phyloP scores from a whole-genome alignment of 2,888 invertebrate genomes.

The Tetropium fuscum region DNA sequence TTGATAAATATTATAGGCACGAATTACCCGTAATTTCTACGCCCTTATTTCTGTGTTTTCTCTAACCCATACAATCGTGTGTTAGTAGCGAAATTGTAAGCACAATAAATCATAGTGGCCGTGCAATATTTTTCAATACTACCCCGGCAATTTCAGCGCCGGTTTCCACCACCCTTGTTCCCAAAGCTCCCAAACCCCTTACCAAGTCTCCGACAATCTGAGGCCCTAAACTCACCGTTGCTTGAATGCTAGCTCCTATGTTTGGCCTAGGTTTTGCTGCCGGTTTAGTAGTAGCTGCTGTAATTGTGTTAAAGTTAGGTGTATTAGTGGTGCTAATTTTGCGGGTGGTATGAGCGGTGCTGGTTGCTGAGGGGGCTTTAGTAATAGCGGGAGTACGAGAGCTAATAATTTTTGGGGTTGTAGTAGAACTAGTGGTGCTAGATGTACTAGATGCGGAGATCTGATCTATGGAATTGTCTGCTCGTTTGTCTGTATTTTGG shows the following conservation, averaged over 20 bases:
- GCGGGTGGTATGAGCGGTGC: constrained; percentile 29
- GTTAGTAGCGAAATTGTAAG: not conserved
- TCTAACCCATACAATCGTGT: not conserved
- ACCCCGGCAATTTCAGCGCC: constrained; percentile 61
- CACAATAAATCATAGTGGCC: constrained; percentile 37
- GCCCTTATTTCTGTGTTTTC: not conserved
- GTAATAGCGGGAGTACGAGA: too few relatives aligned
- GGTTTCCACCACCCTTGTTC: constrained; percentile 57
- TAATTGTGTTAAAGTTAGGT: constrained; percentile 28
- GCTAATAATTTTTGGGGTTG: constrained; percentile 2
- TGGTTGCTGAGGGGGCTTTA: constrained; percentile 19
- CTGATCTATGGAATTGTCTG: constrained; percentile 14
- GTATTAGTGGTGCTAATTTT: constrained; percentile 29
- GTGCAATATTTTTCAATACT: constrained; percentile 50
- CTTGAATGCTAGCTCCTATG: constrained; percentile 50
- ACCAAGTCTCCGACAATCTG: constrained; percentile 50
- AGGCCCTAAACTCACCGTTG: constrained; percentile 57
- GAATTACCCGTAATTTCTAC: not conserved
- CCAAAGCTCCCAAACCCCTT: constrained; percentile 51
- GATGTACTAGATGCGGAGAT: constrained; percentile 28
- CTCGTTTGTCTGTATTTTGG: not conserved
- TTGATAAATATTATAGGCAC: too few relatives aligned
- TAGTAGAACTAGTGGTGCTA: constrained; percentile 32
- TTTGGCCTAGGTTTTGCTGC: constrained; percentile 39
- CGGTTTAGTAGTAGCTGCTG: constrained; percentile 17